Evolutionary conservation across 2,888 invertebrate species (phyloP), one percentile per base, ranked within the genome.

Genomic region (Tolmerus cingulatus): DNA sequence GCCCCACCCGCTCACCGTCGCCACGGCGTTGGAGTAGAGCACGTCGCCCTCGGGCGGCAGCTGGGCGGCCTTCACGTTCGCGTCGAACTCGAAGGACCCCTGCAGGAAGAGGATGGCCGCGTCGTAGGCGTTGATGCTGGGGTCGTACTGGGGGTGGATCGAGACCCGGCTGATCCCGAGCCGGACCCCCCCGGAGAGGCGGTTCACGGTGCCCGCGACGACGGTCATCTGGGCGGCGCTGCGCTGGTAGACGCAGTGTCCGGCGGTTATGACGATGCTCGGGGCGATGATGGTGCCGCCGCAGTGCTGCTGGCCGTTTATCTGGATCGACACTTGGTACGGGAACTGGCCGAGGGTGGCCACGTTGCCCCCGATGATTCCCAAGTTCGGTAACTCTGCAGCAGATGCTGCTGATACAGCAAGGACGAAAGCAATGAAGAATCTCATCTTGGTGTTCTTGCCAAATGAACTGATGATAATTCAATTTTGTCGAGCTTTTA

Each of bases 301-400:
- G 51, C 93, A 93, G 76, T 91, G 90, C 89, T 93, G 92, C 19
- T 91, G 91, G 0, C 91, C 91, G n/a, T 90, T 90, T 0, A 91
- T 86, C 89, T 92, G 91, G 27, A 93, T 87, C 0, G 93, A 93
- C 2, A 93, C 91, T 90, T 93, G 93, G 89, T 92, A 91, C 0
- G 93, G 93, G 90, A 93, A 93, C 87, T 93, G 91, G 0, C 92
- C 92, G 2, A 90, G 89, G 0, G 87, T 87, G 0, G 93, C 93
- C 87, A 90, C 90, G 82, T 90, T 89, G 0, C 93, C 93, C 8
- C 92, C 92, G 87, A 93, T 91, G 16, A 93, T 92, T 51, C 91
- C 91, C 23, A 40, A 74, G 19, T 30, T 66, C 1, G 84, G 84
- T 12, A 84, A 37, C 1, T 40, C 37, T 5, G 23, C 23, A 19